These are phyloP conservation scores for Iselma pallidipennis DNA, from an alignment of 2,888 invertebrate genomes.

Conservation along the genomic window DNA sequence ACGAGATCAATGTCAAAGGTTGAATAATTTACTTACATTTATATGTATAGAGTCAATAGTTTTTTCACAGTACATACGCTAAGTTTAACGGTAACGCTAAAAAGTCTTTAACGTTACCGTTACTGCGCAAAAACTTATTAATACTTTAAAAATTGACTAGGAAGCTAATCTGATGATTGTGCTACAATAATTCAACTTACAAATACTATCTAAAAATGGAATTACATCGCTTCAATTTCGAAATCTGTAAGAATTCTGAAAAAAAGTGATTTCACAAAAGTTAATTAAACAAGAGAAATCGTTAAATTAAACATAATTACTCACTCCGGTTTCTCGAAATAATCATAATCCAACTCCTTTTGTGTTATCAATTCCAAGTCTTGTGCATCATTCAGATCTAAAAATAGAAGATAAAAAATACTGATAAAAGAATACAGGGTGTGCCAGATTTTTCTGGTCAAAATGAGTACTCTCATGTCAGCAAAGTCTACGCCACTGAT, in stretches of 20 bases:
- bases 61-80: no score
- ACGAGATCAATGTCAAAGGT: not conserved
- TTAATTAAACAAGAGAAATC: not conserved
- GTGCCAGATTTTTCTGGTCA: no score
- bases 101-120: no score
- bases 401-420: no score
- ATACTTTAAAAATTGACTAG: conserved; percentile 21
- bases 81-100: no score
- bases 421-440: no score
- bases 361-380: conserved; percentile 47
- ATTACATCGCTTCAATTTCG: conserved; percentile 49
- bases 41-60: no score
- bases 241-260: conserved; percentile 48
- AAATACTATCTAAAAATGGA: conserved; percentile 6
- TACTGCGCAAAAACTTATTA: no score
- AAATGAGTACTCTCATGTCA: no score
- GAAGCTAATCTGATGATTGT: conserved; percentile 18
- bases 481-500: no score
- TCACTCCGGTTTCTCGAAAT: conserved; percentile 46
- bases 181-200: conserved; percentile 2
- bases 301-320: conserved; percentile 20
- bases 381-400: conserved; percentile 42
- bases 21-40: conserved; percentile 5
- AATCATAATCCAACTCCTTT: conserved; percentile 48
- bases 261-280: conserved; percentile 22